Evolutionary conservation across 2,888 invertebrate genomes (phyloP), one percentile per base, ranked within the genome.

Genomic region (Theodoxus fluviatilis): DNA sequence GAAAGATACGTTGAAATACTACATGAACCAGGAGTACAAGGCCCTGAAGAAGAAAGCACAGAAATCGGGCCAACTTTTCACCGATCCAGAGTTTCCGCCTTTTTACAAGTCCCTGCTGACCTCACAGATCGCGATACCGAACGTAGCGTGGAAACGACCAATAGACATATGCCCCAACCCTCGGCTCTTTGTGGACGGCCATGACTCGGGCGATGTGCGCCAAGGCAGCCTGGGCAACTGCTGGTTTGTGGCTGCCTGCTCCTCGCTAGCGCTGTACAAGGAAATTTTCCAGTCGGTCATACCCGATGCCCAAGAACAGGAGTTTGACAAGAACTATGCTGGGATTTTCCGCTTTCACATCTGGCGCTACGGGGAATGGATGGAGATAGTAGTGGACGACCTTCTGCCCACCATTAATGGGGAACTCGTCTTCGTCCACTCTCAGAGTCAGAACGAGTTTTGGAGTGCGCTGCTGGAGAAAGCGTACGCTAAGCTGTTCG

Each of bases 391-490:
- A 25, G 86, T 91, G 49, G 91, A 91, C 81, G 90, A 90, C 79
- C 80, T 87, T 47, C 81, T 90, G 72, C 90, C 90, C 1, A 90
- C 90, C 1, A 80, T 88, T 33, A 87, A 89, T 75, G 89, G 89
- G 38, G 85, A 89, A 74, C 87, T 91, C 4, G 84, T 91, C 25
- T 91, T 90, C 77, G 89, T 90, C 33, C 89, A 90, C 73, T 90
- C 90, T 0, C 88, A 88, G 74, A 86, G 87, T 3, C 82, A 85
- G 52, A 90, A 90, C 81, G 91, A 91, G 81, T 91, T 91, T 84
- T 91, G 91, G 91, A 88, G 89, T 76, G 90, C 91, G 1, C 85
- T 91, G n/a, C 83, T 91, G 38, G 91, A 91, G 82, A 91, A 91
- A 79, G 91, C 91, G 0, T 91, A 91, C 84, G 91, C 91, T 12